Percentiles rank a stretch among this genome's conserved stretches.
phyloP scores from a whole-genome alignment of 2,888 invertebrate genomes.

The Pandemis heparana region DNA sequence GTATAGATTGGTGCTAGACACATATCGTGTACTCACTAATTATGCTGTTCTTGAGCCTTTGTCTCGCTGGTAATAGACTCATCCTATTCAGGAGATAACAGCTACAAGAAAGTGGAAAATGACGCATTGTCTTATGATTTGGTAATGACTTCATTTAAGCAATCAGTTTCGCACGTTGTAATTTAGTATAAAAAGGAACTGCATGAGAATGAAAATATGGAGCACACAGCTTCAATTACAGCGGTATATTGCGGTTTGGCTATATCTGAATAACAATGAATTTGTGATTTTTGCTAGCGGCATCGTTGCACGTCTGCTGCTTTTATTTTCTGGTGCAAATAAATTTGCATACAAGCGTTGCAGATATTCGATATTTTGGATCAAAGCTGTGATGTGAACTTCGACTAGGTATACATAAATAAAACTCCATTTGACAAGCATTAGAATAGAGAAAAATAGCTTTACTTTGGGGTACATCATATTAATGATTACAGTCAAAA shows the following conservation, averaged over 20 bases:
- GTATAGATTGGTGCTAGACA: slow-evolving; percentile 51
- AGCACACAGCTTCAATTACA: background rate
- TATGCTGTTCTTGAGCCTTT: slow-evolving; percentile 70
- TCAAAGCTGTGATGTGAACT: background rate
- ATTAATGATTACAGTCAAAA: no score
- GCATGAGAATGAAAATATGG: background rate
- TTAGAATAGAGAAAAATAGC: background rate
- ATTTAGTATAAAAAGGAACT: background rate
- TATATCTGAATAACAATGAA: background rate
- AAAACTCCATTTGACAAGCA: background rate
- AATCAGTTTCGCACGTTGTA: background rate
- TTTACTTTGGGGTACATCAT: background rate
- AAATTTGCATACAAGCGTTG: background rate
- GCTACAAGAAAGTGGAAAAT: slow-evolving; percentile 12
- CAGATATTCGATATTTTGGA: background rate
- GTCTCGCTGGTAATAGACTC: slow-evolving; percentile 46
- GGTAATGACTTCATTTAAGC: slow-evolving; percentile 5
- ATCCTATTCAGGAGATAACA: slow-evolving; percentile 19
- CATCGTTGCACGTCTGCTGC: background rate
- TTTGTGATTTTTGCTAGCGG: background rate
- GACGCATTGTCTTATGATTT: slow-evolving; percentile 19
- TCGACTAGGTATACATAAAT: background rate
- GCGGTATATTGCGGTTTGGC: background rate
- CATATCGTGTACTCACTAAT: slow-evolving; percentile 57
- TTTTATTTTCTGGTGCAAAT: background rate